These are phyloP conservation scores for Polydrusus cervinus DNA, from an alignment of 2,888 invertebrate genomes.

Conservation along the genomic window DNA sequence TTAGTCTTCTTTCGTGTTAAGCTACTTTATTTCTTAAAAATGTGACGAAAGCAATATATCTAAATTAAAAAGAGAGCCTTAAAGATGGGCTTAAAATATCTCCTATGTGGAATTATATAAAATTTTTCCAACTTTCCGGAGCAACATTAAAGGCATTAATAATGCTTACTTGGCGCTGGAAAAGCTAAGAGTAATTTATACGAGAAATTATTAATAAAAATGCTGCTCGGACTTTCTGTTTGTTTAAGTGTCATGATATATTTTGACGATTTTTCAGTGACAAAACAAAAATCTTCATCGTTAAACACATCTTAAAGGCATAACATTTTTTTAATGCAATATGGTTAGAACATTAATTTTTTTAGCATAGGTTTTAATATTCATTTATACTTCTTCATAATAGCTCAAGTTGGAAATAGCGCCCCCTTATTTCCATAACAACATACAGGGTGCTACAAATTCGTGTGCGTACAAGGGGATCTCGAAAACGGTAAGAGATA, in stretches of 20 bases:
- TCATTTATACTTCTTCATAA: no score
- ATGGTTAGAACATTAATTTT: no score
- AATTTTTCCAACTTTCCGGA: conserved; percentile 16
- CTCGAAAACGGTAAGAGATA: no score
- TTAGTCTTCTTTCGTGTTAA: no score
- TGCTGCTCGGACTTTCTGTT: conserved; percentile 22
- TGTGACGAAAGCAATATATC: neutral
- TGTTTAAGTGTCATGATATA: conserved; percentile 22
- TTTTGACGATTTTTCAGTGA: conserved; percentile 23
- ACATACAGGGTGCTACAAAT: no score
- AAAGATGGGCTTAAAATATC: conserved; percentile 1
- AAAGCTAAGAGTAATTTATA: conserved; percentile 28
- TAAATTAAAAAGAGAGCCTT: conserved; percentile 4
- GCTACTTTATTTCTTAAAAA: neutral
- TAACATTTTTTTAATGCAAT: no score
- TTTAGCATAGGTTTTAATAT: no score
- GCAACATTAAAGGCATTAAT: conserved; percentile 28
- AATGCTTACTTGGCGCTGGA: conserved; percentile 19
- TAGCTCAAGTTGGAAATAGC: no score
- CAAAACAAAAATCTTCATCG: neutral
- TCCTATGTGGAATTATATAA: conserved; percentile 12
- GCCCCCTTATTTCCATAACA: no score
- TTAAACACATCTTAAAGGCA: neutral
- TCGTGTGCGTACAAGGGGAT: no score
- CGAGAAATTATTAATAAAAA: conserved; percentile 25